phyloP scores from a whole-genome alignment of 2,888 invertebrate genomes.

The Autographa gamma region DNA sequence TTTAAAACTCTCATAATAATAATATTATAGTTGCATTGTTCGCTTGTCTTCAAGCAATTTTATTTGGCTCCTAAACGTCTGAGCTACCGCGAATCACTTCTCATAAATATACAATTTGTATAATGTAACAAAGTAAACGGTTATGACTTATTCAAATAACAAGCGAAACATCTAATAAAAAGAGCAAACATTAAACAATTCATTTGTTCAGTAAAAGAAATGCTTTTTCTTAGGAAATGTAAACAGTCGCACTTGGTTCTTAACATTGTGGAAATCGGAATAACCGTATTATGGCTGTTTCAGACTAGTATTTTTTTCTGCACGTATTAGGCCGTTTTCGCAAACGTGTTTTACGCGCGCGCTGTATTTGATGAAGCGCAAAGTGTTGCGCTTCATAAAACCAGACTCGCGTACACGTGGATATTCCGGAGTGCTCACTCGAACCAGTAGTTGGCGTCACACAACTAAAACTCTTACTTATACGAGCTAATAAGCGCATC shows the following conservation, averaged over 20 bases:
- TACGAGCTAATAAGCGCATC: too few relatives aligned
- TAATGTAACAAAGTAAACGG: neutral
- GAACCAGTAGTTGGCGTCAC: too few relatives aligned
- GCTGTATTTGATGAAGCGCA: too few relatives aligned
- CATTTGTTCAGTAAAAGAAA: neutral
- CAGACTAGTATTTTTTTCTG: too few relatives aligned
- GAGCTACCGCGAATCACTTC: neutral
- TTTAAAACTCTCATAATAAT: too few relatives aligned
- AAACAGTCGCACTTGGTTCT: neutral
- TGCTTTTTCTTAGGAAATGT: neutral
- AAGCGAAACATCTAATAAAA: constrained; percentile 3
- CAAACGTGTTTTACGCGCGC: too few relatives aligned
- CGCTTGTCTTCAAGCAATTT: neutral
- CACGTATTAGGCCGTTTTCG: too few relatives aligned
- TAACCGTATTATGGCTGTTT: neutral
- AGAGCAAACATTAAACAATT: neutral
- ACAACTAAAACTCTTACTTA: too few relatives aligned
- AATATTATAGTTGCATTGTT: too few relatives aligned
- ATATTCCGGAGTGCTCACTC: too few relatives aligned
- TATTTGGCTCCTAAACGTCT: neutral
- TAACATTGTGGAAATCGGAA: neutral
- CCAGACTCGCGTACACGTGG: too few relatives aligned
- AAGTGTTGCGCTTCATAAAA: too few relatives aligned
- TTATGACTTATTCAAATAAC: constrained; percentile 3
- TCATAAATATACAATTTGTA: neutral